Percentiles rank a stretch among this genome's conserved stretches.
Evolutionary conservation across 2,797 vertebrate genomes (phyloP).

Genomic region (Cichlasoma orientale): DNA sequence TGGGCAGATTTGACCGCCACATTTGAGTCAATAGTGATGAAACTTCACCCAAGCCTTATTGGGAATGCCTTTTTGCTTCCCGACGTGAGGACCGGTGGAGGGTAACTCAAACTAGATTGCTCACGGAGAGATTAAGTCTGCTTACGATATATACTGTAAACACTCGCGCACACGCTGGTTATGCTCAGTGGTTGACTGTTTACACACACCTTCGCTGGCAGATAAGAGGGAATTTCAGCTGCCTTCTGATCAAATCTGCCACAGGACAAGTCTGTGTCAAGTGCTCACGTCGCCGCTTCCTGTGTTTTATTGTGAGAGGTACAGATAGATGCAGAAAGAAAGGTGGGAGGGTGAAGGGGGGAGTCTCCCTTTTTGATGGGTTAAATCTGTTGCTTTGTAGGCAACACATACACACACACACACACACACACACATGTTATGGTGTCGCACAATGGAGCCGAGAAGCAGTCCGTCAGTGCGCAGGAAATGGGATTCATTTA

Average conservation of each 20-base stretch:
- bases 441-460: constrained; percentile 19
- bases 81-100: background rate
- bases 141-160: constrained; percentile 46
- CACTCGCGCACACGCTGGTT: constrained; percentile 42
- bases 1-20: constrained; percentile 25
- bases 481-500: constrained; percentile 59
- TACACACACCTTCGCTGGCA: constrained; percentile 65
- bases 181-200: constrained; percentile 61
- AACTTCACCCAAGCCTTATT: constrained; percentile 12
- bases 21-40: constrained; percentile 44
- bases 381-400: constrained; percentile 54
- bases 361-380: constrained; percentile 40
- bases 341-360: constrained; percentile 11
- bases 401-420: background rate
- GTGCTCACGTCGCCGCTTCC: constrained; percentile 65
- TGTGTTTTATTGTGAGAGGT: constrained; percentile 71
- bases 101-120: constrained; percentile 2
- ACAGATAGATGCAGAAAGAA: constrained; percentile 52
- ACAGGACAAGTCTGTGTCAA: constrained; percentile 73
- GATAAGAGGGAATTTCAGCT: constrained; percentile 70
- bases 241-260: constrained; percentile 73
- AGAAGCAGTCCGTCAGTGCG: constrained; percentile 29
- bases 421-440: background rate
- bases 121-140: constrained; percentile 32
- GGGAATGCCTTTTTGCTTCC: background rate